Evolutionary conservation across 2,797 vertebrate genomes (phyloP), one percentile per base, ranked within the genome.

Genomic region (Protosalanx chinensis): DNA sequence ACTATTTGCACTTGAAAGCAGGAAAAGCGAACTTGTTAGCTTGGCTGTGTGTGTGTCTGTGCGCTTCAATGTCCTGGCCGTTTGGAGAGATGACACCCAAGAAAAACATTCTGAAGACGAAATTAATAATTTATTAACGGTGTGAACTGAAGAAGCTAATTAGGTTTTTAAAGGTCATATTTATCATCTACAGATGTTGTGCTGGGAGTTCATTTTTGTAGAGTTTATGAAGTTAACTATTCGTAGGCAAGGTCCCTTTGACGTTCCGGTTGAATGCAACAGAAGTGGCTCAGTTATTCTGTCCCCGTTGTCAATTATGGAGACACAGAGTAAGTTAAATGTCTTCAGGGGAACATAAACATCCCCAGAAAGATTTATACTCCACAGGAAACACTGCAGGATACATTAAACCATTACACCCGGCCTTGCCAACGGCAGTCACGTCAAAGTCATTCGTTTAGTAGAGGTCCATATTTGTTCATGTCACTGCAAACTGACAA

Each of bases 331-430:
- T 82, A 85, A 29, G 27, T 33, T 15, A 73, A 82, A 81, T 77
- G 72, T 0, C 13, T 35, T 74, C 6, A 10, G 67, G 72, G 75
- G 63, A 79, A 74, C 79, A 70, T 80, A 86, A 87, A 86, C 81
- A 81, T 66, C 57, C 71, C 16, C 37, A 37, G 67, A 74, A 68
- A 72, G 71, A 83, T 79, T 84, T 81, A 41, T 1, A 58, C 56
- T 53, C 5, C 20, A 58, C 53, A 35, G 2, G 18, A 68, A 68
- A 30, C 67, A 23, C 46, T 35, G 33, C 2, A 15, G 53, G 20
- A 27, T 58, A 58, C 33, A 58, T 61, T 60, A 32, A 8, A 68
- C 66, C 66, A 57, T 33, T 65, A 4, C 41, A 65, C 10, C 49
- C 66, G 3, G 61, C 33, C 2, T 15, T 33, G 15, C 29, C 29